Evolutionary conservation across 2,888 invertebrate species (phyloP).

Genomic region (Odontothrips loti): DNA sequence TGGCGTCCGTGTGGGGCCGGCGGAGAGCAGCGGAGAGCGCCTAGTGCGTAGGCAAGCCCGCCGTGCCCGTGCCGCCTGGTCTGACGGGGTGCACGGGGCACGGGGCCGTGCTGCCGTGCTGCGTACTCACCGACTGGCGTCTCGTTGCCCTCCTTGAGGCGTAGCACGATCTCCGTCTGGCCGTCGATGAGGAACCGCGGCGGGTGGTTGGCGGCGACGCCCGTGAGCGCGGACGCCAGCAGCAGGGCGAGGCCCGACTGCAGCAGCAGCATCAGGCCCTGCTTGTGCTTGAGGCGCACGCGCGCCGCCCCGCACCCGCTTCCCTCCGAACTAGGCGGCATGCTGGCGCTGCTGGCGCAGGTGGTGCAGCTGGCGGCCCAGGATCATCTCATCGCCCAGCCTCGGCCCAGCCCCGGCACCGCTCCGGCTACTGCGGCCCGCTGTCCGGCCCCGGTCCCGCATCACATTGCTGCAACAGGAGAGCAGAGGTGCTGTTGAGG

Average conservation of each 20-base stretch:
- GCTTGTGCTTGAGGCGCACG: slow-evolving; percentile 9
- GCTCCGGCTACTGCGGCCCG: neutral
- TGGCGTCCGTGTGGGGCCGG: neutral
- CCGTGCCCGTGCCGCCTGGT: too few species aligned
- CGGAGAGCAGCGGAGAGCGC: neutral
- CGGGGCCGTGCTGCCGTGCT: slow-evolving; percentile 30
- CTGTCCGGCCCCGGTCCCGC: neutral
- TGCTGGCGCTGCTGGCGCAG: too few species aligned
- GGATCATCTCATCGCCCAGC: too few species aligned
- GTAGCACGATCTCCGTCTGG: slow-evolving; percentile 84
- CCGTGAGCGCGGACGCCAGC: slow-evolving; percentile 13
- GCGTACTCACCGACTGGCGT: slow-evolving; percentile 72
- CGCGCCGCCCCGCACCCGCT: neutral
- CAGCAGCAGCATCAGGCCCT: neutral
- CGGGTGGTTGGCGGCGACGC: slow-evolving; percentile 59
- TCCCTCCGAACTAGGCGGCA: neutral
- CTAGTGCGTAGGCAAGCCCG: neutral
- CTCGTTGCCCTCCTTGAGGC: slow-evolving; percentile 81
- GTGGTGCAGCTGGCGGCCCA: too few species aligned
- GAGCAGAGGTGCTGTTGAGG: too few species aligned
- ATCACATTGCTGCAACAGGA: slow-evolving; percentile 3
- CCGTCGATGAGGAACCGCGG: slow-evolving; percentile 84
- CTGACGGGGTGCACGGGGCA: too few species aligned
- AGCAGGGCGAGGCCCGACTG: neutral
- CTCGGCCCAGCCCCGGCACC: neutral